phyloP scores from a whole-genome alignment of 1,140 invertebrate species.

The Stenopsyche tienmushanensis region DNA sequence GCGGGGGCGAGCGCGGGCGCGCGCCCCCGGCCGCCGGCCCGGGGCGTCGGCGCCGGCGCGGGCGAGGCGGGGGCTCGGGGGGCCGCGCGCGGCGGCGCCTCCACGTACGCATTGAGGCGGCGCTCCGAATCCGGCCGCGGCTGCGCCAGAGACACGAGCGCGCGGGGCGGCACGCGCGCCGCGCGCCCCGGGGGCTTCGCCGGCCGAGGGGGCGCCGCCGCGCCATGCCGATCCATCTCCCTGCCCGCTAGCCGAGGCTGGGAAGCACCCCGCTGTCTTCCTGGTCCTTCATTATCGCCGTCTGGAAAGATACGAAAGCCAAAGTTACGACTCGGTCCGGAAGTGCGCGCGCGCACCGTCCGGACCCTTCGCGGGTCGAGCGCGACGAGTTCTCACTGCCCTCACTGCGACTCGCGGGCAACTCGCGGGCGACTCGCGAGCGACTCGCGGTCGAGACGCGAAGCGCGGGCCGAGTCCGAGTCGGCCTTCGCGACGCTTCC shows the following conservation, averaged over 20 bases:
- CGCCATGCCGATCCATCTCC: conserved; percentile 49
- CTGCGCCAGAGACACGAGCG: conserved; percentile 37
- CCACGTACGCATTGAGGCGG: conserved; percentile 45
- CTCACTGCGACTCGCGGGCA: too few species aligned
- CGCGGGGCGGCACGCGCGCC: conserved; percentile 35
- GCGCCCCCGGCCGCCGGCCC: conserved; percentile 58
- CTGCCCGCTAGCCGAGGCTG: conserved; percentile 23
- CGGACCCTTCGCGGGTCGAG: too few species aligned
- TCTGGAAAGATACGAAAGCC: conserved; percentile 10
- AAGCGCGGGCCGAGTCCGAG: too few species aligned
- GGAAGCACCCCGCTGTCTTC: conserved; percentile 44
- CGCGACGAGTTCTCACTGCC: too few species aligned
- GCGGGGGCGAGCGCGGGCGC: conserved; percentile 58
- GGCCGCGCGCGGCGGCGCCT: conserved; percentile 21
- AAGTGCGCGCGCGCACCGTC: too few species aligned
- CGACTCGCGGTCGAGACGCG: too few species aligned
- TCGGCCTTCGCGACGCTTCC: too few species aligned
- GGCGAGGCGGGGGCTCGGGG: conserved; percentile 46
- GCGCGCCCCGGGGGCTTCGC: conserved; percentile 31
- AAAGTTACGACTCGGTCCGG: background rate
- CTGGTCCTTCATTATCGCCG: conserved; percentile 45
- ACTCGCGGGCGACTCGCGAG: too few species aligned
- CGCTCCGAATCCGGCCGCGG: conserved; percentile 32
- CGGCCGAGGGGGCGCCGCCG: conserved; percentile 49
- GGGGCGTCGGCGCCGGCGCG: conserved; percentile 54